phyloP scores from a whole-genome alignment of 1,140 invertebrate species.

The Drosophila lini region DNA sequence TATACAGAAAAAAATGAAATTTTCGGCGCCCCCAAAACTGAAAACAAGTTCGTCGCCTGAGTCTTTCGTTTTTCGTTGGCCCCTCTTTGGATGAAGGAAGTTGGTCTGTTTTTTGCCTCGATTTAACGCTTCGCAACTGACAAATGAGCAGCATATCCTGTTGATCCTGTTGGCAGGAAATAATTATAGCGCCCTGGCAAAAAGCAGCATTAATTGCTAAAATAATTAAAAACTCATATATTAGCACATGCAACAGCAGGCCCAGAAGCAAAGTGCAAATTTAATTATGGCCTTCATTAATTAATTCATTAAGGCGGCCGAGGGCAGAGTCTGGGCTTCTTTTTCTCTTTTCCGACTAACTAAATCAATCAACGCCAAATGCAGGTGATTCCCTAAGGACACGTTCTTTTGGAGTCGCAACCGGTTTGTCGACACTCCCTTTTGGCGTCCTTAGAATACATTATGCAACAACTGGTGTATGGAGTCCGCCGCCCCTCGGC shows the following conservation, averaged over 20 bases:
- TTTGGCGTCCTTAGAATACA: constrained; percentile 74
- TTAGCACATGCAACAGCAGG: constrained; percentile 45
- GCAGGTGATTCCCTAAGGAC: constrained; percentile 71
- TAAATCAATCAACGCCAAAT: constrained; percentile 83
- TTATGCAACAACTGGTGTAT: constrained; percentile 60
- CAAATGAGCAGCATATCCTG: constrained; percentile 81
- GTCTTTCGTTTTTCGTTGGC: constrained; percentile 63
- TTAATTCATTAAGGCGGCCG: constrained; percentile 71
- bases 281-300: constrained; percentile 76
- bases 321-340: constrained; percentile 16
- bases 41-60: constrained; percentile 76
- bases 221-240: constrained; percentile 83
- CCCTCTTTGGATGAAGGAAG: constrained; percentile 27
- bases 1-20: constrained; percentile 33
- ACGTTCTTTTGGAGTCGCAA: constrained; percentile 36
- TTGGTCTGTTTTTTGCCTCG: constrained; percentile 34
- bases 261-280: constrained; percentile 66
- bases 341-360: constrained; percentile 44
- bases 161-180: constrained; percentile 73
- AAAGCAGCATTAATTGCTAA: constrained; percentile 71
- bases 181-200: constrained; percentile 57
- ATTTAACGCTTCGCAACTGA: constrained; percentile 70
- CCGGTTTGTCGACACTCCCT: constrained; percentile 57
- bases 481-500: constrained; percentile 23
- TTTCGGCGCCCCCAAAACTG: constrained; percentile 51